These are phyloP conservation scores for Chiloscyllium plagiosum DNA, from an alignment of 2,113 vertebrate genomes.

Conservation along the genomic window DNA sequence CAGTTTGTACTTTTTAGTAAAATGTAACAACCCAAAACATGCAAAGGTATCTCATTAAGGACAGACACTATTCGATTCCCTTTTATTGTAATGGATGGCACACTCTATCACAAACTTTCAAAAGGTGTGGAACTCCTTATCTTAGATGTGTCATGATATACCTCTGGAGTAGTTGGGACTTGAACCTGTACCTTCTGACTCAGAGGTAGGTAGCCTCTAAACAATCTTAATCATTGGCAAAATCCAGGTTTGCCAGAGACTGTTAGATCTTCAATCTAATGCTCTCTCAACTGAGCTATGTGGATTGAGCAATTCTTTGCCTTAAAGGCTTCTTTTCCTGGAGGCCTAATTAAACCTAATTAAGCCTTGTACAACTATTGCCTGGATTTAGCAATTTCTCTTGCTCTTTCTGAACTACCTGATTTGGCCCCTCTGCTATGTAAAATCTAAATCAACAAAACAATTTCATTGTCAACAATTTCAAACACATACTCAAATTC, in stretches of 20 bases:
- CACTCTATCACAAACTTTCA: neutral
- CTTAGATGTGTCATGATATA: neutral
- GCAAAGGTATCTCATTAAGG: neutral
- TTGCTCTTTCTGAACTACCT: neutral
- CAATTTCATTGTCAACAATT: slow-evolving; percentile 4
- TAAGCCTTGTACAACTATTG: neutral
- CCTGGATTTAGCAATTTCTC: neutral
- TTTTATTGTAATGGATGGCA: neutral
- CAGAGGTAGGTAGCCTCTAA: too few relatives aligned
- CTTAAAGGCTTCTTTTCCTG: neutral
- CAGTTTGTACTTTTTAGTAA: neutral
- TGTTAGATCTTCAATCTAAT: too few relatives aligned
- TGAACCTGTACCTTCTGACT: too few relatives aligned
- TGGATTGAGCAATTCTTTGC: too few relatives aligned
- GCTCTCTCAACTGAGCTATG: too few relatives aligned
- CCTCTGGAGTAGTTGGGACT: too few relatives aligned
- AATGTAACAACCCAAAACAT: neutral
- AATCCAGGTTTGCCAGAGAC: too few relatives aligned
- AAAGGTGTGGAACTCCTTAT: neutral
- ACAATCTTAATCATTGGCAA: too few relatives aligned
- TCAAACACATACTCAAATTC: neutral
- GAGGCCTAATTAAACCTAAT: neutral
- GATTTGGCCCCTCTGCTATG: neutral
- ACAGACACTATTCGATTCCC: neutral
- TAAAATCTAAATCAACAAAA: neutral